Base-by-base conservation (phyloP, 2,888 invertebrate genomes). In the Diplolepis rosae region DNA sequence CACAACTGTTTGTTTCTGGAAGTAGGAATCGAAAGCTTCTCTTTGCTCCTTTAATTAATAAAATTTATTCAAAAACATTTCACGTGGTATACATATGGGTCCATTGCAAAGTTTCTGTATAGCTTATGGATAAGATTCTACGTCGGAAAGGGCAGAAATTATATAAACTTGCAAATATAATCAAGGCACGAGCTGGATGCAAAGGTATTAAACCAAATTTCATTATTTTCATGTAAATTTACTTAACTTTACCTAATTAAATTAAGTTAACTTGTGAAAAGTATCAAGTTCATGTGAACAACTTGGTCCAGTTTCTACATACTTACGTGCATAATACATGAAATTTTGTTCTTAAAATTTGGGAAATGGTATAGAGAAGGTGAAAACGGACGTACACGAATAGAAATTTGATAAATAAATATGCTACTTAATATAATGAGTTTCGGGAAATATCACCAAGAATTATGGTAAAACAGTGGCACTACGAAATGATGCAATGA, bases 121-220 rank as follows among this genome's bases (percentile, higher is more conserved):
- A 39, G 61, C 39, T 61, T 61, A 61, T n/a, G 39, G 24, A 27
- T 39, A 39, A 61, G 30, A 28, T 52, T 52, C 52, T 52, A 52
- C 30, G 30, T 52, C n/a, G 61, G 39, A 61, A 39, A 61, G 39
- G 39, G 61, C 61, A 61, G 39, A 61, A 35, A 61, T 39, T 61
- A 24, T n/a, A 39, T 39, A 39, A 61, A 61, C 39, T 39, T 61
- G 24, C 39, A 15, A 61, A 61, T 61, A 39, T 35, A 61, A 61
- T 39, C 35, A 61, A 61, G 61, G 61, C 61, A 61, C 61, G 39
- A 39, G 61, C 61, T 61, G 61, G 61, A 61, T 61, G 61, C 61
- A n/a, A 39, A n/a, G n/a, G n/a, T n/a, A 61, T 22, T 61, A 27
- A 61, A 39, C 24, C n/a, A 24, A 61, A 24, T 61, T 61, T 61